These are phyloP conservation scores for Ctenochaetus hawaiiensis DNA, from an alignment of 2,797 vertebrate genomes.

Conservation along the genomic window DNA sequence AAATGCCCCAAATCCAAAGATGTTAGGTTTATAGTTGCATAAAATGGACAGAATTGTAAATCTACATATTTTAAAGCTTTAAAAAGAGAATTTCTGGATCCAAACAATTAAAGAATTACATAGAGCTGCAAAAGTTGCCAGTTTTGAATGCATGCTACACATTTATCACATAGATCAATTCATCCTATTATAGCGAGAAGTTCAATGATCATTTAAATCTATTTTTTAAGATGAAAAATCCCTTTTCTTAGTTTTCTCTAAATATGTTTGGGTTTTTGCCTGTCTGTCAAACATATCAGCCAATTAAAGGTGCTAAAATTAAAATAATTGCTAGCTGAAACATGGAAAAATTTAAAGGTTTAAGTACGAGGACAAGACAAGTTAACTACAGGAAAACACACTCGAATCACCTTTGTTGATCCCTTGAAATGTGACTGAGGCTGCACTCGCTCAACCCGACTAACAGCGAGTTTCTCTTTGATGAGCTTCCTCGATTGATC, in stretches of 20 bases:
- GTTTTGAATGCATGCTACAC: neutral
- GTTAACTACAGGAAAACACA: neutral
- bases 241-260: neutral
- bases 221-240: neutral
- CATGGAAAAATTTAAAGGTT: neutral
- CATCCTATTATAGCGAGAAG: no score
- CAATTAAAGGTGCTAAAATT: neutral
- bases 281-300: neutral
- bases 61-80: neutral
- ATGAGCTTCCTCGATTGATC: constrained; percentile 53
- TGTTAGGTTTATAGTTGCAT: neutral
- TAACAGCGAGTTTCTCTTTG: constrained; percentile 22
- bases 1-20: neutral
- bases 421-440: constrained; percentile 19
- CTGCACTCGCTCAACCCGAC: constrained; percentile 14
- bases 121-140: neutral
- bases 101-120: neutral
- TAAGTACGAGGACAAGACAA: neutral
- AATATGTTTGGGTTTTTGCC: neutral
- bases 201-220: no score
- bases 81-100: neutral
- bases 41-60: neutral
- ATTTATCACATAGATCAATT: neutral
- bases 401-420: constrained; percentile 8
- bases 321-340: neutral